phyloP scores from a whole-genome alignment of 2,888 invertebrate species.

The Pasiphila rectangulata region DNA sequence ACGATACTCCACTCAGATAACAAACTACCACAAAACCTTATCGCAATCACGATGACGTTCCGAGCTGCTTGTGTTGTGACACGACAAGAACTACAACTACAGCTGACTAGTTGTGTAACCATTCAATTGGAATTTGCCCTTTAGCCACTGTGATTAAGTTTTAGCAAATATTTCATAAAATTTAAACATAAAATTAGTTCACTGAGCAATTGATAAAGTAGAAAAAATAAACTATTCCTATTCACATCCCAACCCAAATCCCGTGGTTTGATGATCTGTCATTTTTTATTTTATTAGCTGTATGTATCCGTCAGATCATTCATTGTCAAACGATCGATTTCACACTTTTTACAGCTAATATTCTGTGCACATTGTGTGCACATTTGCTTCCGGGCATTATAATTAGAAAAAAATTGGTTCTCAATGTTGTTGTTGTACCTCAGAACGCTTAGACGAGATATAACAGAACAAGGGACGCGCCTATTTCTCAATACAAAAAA shows the following conservation, averaged over 20 bases:
- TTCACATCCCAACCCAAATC: constrained; percentile 48
- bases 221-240: too few species aligned
- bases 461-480: too few species aligned
- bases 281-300: background rate
- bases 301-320: too few species aligned
- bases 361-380: too few species aligned
- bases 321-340: too few species aligned
- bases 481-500: too few species aligned
- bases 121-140: constrained; percentile 7
- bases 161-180: constrained; percentile 10
- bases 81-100: constrained; percentile 40
- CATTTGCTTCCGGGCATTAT: too few species aligned
- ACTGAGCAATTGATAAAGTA: constrained; percentile 44
- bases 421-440: too few species aligned
- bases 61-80: constrained; percentile 42
- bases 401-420: too few species aligned
- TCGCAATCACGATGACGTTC: constrained; percentile 50
- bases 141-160: background rate
- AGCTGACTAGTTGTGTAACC: constrained; percentile 27
- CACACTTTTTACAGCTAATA: constrained; percentile 36
- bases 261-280: constrained; percentile 56
- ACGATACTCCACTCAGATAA: constrained; percentile 26
- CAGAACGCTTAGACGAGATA: too few species aligned
- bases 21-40: constrained; percentile 39
- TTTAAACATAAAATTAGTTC: constrained; percentile 29